phyloP scores from a whole-genome alignment of 2,113 vertebrate genomes.

The Callopanchax toddi region DNA sequence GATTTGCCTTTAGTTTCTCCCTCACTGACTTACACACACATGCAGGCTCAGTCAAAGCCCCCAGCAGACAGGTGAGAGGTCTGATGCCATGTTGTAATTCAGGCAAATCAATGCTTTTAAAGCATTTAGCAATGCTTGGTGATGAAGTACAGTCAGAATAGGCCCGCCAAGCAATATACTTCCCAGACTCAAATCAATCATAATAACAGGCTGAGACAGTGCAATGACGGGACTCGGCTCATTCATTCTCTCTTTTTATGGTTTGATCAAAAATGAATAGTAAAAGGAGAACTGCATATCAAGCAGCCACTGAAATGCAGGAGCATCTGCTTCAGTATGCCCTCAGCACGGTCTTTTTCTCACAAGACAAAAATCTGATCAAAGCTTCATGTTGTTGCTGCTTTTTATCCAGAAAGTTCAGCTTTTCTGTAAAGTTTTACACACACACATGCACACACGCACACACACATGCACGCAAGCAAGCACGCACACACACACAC shows the following conservation, averaged over 20 bases:
- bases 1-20: conserved; percentile 84
- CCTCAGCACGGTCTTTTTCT: conserved; percentile 2
- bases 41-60: conserved; percentile 21
- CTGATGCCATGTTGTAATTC: conserved; percentile 89
- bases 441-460: too few species aligned
- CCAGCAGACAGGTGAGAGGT: conserved; percentile 67
- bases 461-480: too few species aligned
- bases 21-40: conserved; percentile 25
- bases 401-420: background rate
- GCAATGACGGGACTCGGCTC: conserved; percentile 33
- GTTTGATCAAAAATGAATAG: conserved; percentile 66
- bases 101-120: conserved; percentile 97
- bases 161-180: conserved; percentile 91
- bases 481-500: too few species aligned
- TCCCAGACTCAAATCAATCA: conserved; percentile 77
- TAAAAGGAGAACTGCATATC: conserved; percentile 44
- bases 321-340: background rate
- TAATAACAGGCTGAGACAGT: conserved; percentile 61
- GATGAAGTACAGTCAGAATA: conserved; percentile 96
- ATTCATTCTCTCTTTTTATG: conserved; percentile 64
- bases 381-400: background rate
- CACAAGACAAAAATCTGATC: background rate
- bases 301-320: conserved; percentile 12
- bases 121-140: conserved; percentile 92
- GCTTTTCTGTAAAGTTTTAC: background rate